Percentiles rank a stretch among this genome's conserved stretches.
These are phyloP conservation scores for Megaceryle torquata DNA, from an alignment of 2,113 vertebrate species.

Conservation along the genomic window DNA sequence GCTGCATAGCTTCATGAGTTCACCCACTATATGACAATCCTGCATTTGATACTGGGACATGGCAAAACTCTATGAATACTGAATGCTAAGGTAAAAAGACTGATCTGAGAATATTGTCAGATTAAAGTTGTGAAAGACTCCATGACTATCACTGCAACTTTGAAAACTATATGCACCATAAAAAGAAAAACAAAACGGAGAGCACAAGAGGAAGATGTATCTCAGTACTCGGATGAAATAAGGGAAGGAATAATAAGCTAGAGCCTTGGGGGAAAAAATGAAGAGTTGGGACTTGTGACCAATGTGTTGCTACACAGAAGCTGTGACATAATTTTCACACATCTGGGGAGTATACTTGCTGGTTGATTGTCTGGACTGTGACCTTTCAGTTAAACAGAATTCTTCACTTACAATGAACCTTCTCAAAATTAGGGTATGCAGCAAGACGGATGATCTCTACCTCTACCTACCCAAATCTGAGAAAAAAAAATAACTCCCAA, in stretches of 20 bases:
- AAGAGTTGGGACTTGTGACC: background rate
- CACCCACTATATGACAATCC: background rate
- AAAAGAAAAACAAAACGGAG: background rate
- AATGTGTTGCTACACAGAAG: background rate
- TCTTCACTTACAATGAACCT: background rate
- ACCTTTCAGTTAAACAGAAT: background rate
- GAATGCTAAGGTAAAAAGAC: background rate
- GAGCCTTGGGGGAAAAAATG: background rate
- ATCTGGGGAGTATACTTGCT: background rate
- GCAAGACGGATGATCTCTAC: background rate
- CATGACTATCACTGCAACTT: background rate
- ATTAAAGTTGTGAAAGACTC: background rate
- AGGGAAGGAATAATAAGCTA: background rate
- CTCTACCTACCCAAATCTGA: background rate
- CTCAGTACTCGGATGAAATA: background rate
- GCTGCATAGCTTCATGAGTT: background rate
- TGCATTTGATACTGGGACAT: background rate
- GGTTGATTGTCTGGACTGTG: background rate
- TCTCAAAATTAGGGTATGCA: background rate
- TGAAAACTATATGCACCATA: background rate
- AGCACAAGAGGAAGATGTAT: background rate
- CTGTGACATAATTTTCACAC: background rate
- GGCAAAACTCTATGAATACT: background rate
- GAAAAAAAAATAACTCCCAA: background rate
- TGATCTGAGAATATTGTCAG: background rate